Base-by-base conservation (phyloP, 2,113 vertebrate genomes). In the Pelmatolapia mariae region DNA sequence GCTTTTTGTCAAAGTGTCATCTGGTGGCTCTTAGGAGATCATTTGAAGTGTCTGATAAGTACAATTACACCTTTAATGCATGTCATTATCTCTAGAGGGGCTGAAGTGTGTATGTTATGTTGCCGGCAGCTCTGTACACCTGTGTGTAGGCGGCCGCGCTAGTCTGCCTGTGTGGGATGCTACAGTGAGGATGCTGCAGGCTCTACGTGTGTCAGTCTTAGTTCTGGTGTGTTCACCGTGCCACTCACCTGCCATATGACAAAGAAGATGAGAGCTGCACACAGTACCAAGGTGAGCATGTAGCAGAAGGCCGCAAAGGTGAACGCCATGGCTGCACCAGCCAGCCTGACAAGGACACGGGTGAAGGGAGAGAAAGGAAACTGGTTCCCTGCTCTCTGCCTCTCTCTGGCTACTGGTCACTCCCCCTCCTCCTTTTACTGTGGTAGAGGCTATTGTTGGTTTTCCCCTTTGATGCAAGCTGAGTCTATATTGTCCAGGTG, bases 261-360 rank as follows among this genome's bases (percentile, higher is more conserved):
- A 92, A 99, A 99, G 96, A 99, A 99, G 97, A 99, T 98, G 94
- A 99, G 98, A 1, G 98, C 97, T 1, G 98, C 98, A 68, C 98
- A 98, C 81, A 99, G 97, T 50, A 99, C 98, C 94, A 99, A 96
- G 33, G 98, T 98, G 59, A 99, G 97, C 98, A 99, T 99, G 96
- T 99, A 99, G 97, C 98, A 99, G 95, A 99, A 99, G 93, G 98
- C 98, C 86, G 98, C 98, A 91, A 99, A 99, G 85, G 98, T 99
- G 97, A 99, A 99, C 68, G 98, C 98, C 98, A 98, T 98, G 94
- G 96, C 96, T 59, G 93, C 22, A n/a, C 90, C 95, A 3, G 95
- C 95, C 96, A 96, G 95, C 89, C 86, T 96, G 92, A 83, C 88
- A 82, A 83, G 52, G 53, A 47, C 82, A 73, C 8, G 82, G 93